A percentile compares a stretch with the other conserved stretches of the same genome.
phyloP scores from a whole-genome alignment of 2,888 invertebrate species.

The Sarcophaga carnaria region DNA sequence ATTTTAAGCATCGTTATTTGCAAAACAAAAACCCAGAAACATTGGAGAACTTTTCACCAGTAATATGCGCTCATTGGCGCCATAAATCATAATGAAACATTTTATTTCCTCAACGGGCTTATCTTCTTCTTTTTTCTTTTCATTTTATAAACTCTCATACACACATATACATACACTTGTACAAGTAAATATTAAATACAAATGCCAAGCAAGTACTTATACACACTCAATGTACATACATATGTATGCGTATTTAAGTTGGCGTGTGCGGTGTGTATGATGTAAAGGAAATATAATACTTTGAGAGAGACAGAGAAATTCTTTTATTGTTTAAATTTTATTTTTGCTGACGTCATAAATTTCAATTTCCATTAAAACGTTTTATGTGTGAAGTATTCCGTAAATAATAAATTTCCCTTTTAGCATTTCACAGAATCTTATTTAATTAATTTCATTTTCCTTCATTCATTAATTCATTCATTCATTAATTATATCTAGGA shows the following conservation, averaged over 20 bases:
- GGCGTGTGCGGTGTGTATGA: no score
- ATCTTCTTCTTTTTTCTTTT: slow-evolving; percentile 30
- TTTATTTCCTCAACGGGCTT: slow-evolving; percentile 62
- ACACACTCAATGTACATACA: no score
- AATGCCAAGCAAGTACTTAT: no score
- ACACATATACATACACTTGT: neutral
- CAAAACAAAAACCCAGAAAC: slow-evolving; percentile 16
- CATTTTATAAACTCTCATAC: neutral
- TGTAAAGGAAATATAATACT: no score
- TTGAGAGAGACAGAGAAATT: no score
- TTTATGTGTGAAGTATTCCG: slow-evolving; percentile 16
- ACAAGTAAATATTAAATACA: no score
- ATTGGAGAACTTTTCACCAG: slow-evolving; percentile 38
- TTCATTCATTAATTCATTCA: no score
- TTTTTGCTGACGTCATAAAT: slow-evolving; percentile 53
- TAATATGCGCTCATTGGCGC: slow-evolving; percentile 55
- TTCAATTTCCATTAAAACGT: slow-evolving; percentile 47
- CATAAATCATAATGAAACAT: slow-evolving; percentile 67
- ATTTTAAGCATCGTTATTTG: slow-evolving; percentile 38
- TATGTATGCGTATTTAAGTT: no score
- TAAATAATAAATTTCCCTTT: neutral
- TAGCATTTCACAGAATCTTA: no score
- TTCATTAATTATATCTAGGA: no score
- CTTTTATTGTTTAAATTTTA: slow-evolving; percentile 30
- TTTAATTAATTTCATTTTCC: no score